Percentiles rank a stretch among this genome's conserved stretches.
These are phyloP conservation scores for Archips crataeganus DNA, from an alignment of 2,888 invertebrate species.

Conservation along the genomic window DNA sequence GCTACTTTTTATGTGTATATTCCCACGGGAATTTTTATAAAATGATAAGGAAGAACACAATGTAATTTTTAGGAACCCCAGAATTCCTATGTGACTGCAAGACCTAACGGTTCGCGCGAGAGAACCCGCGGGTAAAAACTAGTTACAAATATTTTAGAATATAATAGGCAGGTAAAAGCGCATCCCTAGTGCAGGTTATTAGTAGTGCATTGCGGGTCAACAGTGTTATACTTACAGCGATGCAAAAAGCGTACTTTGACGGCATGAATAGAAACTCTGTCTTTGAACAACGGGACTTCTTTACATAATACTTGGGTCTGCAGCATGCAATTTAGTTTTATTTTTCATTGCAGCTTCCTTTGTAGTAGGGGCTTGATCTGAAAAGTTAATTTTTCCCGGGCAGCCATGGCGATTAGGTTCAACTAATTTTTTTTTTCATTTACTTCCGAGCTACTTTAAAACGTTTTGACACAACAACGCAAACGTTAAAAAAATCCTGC, in stretches of 20 bases:
- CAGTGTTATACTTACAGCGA: conserved; percentile 51
- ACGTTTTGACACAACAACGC: background rate
- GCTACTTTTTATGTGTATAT: no score
- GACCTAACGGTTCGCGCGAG: no score
- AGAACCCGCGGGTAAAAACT: no score
- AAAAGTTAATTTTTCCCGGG: conserved; percentile 27
- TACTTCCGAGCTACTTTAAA: conserved; percentile 13
- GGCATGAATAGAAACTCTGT: conserved; percentile 33
- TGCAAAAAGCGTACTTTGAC: conserved; percentile 42
- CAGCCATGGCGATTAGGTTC: conserved; percentile 14
- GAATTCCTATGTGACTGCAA: no score
- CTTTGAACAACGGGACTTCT: conserved; percentile 29
- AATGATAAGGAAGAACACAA: no score
- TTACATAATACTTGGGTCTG: conserved; percentile 35
- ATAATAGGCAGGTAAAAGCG: background rate
- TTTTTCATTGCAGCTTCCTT: conserved; percentile 31
- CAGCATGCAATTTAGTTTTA: conserved; percentile 26
- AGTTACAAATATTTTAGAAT: background rate
- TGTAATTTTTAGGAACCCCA: no score
- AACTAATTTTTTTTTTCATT: background rate
- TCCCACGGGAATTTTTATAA: no score
- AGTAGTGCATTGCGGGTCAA: conserved; percentile 65
- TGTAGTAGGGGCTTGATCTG: conserved; percentile 29
- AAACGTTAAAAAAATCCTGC: conserved; percentile 4
- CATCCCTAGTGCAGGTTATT: conserved; percentile 16